Conservation (phyloP, 2,797 vertebrate genomes). For the Syngnathus rostellatus region DNA sequence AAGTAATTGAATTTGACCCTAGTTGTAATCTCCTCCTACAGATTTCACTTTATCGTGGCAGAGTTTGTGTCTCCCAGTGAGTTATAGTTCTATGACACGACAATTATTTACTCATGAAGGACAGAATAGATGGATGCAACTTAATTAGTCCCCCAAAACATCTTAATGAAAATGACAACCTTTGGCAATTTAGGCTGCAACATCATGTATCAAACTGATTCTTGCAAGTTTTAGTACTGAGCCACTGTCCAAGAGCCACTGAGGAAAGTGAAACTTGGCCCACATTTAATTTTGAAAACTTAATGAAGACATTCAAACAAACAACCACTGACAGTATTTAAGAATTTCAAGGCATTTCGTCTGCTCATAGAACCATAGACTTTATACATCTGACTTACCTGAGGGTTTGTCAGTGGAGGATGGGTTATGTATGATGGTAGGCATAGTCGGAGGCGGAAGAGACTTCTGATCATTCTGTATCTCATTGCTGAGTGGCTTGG, state of each 20-base stretch:
- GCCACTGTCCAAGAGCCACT: background rate
- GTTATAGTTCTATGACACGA: too few relatives aligned
- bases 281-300: background rate
- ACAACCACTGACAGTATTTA: background rate
- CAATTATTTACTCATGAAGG: too few relatives aligned
- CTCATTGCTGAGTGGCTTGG: slow-evolving; percentile 92
- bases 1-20: background rate
- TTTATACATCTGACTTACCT: slow-evolving; percentile 71
- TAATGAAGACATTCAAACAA: background rate
- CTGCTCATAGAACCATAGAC: background rate
- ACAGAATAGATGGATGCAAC: too few relatives aligned
- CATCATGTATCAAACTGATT: background rate
- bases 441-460: slow-evolving; percentile 84
- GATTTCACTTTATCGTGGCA: too few relatives aligned
- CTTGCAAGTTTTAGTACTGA: background rate
- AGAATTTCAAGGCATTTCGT: background rate
- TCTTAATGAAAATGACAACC: background rate
- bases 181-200: too few relatives aligned
- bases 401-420: slow-evolving; percentile 89
- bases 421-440: slow-evolving; percentile 81
- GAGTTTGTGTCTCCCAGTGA: too few relatives aligned
- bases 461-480: slow-evolving; percentile 95
- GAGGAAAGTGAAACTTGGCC: background rate
- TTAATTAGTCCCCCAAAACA: background rate
- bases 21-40: too few relatives aligned